Percentiles rank a stretch among this genome's conserved stretches.
Evolutionary conservation across 2,888 invertebrate species (phyloP).

Genomic region (Sinodicranocentrus sp.): DNA sequence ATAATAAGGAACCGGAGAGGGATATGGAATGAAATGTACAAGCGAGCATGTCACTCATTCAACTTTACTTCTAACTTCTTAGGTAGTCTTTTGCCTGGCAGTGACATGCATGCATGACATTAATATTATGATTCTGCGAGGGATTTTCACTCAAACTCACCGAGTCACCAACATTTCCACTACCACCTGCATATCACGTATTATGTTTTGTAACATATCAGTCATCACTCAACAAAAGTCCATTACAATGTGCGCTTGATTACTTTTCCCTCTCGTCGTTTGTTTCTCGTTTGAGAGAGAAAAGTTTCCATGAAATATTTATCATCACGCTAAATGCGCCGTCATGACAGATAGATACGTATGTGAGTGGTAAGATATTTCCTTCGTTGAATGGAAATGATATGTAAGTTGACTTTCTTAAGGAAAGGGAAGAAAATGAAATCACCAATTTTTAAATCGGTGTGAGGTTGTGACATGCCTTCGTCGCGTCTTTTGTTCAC

Average conservation of each 20-base stretch:
- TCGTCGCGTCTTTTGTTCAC: too few species aligned
- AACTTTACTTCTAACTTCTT: neutral
- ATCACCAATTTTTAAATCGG: neutral
- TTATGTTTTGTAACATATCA: conserved; percentile 2
- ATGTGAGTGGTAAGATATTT: too few species aligned
- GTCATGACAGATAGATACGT: too few species aligned
- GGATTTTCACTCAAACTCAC: conserved; percentile 15
- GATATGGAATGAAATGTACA: conserved; percentile 13
- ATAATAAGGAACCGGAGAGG: neutral
- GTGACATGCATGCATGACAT: conserved; percentile 34
- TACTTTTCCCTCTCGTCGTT: conserved; percentile 24
- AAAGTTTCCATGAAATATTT: conserved; percentile 14
- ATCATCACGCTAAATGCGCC: conserved; percentile 3
- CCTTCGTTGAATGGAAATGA: too few species aligned
- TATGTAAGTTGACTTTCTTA: too few species aligned
- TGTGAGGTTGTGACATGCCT: too few species aligned
- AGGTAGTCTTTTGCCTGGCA: conserved; percentile 12
- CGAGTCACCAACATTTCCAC: neutral
- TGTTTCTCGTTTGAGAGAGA: conserved; percentile 10
- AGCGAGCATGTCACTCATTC: conserved; percentile 14
- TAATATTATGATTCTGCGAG: conserved; percentile 15
- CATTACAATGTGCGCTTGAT: conserved; percentile 20
- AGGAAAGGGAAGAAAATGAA: conserved; percentile 18
- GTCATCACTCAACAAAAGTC: conserved; percentile 4
- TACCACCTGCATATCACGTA: neutral